Conservation (phyloP, 2,113 vertebrate species). For the Anthoscopus minutus region DNA sequence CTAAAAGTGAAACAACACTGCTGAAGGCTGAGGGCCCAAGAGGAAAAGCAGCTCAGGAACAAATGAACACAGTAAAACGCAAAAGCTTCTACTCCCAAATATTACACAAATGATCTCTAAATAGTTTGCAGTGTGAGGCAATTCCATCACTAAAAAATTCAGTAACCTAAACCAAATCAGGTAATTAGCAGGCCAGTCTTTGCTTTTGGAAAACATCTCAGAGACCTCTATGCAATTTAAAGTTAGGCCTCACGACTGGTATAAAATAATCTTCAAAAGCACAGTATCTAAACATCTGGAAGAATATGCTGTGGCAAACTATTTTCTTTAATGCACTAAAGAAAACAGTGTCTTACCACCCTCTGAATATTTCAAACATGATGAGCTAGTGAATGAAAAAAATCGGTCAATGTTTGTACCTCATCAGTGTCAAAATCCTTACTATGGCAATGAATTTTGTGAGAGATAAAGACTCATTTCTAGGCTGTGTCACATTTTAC, state of each 20-base stretch:
- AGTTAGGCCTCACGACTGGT: neutral
- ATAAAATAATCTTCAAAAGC: neutral
- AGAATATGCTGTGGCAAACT: neutral
- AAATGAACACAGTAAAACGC: accelerated
- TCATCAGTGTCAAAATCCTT: neutral
- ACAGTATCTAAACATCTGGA: neutral
- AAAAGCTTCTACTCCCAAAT: neutral
- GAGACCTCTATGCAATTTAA: neutral
- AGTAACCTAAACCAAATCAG: neutral
- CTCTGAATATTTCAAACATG: neutral
- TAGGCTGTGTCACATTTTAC: neutral
- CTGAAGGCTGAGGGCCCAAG: neutral
- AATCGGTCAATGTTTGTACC: neutral
- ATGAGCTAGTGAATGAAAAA: neutral
- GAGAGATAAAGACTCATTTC: neutral
- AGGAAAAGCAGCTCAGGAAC: neutral
- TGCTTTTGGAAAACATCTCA: neutral
- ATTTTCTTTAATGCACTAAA: neutral
- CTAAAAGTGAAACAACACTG: neutral
- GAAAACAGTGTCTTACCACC: neutral
- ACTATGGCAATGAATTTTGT: neutral
- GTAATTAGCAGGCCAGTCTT: neutral
- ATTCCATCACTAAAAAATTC: neutral
- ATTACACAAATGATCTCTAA: neutral
- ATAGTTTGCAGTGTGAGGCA: neutral